Percentiles rank a stretch among this genome's conserved stretches.
These are phyloP conservation scores for Hylaeus volcanicus DNA, from an alignment of 1,140 invertebrate species.

Conservation along the genomic window DNA sequence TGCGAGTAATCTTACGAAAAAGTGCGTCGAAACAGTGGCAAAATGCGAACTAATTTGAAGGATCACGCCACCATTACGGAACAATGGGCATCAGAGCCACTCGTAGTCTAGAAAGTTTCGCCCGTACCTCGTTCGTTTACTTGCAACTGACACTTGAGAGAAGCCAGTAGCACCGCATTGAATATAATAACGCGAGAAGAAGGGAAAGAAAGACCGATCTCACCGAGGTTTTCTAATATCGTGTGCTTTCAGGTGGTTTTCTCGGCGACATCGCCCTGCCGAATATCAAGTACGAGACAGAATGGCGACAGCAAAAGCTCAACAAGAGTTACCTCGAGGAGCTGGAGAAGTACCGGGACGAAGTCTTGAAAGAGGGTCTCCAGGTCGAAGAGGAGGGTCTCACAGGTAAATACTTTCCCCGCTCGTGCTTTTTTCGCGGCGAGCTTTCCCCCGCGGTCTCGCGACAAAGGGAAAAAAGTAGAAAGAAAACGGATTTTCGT, in stretches of 20 bases:
- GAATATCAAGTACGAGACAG: slow-evolving; percentile 82
- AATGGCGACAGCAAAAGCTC: slow-evolving; percentile 81
- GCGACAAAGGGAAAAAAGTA: neutral
- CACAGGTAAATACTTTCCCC: slow-evolving; percentile 79
- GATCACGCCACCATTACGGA: too few relatives aligned
- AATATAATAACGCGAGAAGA: too few relatives aligned
- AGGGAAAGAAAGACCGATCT: too few relatives aligned
- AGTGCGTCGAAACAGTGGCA: too few relatives aligned
- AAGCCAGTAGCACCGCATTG: too few relatives aligned
- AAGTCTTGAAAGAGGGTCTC: slow-evolving; percentile 88
- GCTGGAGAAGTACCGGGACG: slow-evolving; percentile 88
- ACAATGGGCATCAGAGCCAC: too few relatives aligned
- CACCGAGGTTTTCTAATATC: neutral
- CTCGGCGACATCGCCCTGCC: slow-evolving; percentile 91
- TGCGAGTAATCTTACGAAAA: too few relatives aligned
- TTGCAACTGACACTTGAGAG: too few relatives aligned
- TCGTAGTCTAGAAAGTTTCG: too few relatives aligned
- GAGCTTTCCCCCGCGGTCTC: neutral
- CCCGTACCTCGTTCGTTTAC: too few relatives aligned
- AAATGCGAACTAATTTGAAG: too few relatives aligned
- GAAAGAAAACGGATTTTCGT: neutral
- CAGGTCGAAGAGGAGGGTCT: slow-evolving; percentile 91
- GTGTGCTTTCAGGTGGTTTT: slow-evolving; percentile 84
- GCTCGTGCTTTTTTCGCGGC: neutral
- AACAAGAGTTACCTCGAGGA: slow-evolving; percentile 87